Evolutionary conservation across 1,140 invertebrate species (phyloP), one percentile per base, ranked within the genome.

Genomic region (Dysdera silvatica): DNA sequence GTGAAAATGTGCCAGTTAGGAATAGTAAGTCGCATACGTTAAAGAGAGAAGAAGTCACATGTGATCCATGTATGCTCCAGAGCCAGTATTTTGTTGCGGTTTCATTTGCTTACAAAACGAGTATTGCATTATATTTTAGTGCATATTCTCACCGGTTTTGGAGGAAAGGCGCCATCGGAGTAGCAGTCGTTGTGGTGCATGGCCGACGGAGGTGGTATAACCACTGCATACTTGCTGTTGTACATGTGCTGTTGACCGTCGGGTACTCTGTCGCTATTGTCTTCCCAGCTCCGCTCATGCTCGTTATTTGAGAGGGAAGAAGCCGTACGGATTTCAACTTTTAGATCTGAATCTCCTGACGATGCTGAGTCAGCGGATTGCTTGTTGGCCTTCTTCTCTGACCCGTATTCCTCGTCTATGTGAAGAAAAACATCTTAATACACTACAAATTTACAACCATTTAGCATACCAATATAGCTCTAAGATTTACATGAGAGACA

Each of bases 141-240:
- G n/a, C n/a, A n/a, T n/a, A 37, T 55, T 57, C 71, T 73, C 66
- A 74, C 72, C 47, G 77, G 77, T 76, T 87, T 85, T 51, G 86
- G 86, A 59, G 86, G 84, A 87, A 88, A 64, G 83, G 82, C 71
- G 8, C 87, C 84, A 71, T 91, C 89, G 32, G 85, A 84, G 74
- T 91, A 94, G n/a, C n/a, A n/a, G 73, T 95, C 89, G 35, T 87
- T 86, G 43, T 52, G 61, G 49, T 61, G n/a, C n/a, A n/a, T n/a
- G n/a, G n/a, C n/a, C n/a, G n/a, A n/a, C n/a, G n/a, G n/a, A n/a
- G n/a, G n/a, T n/a, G n/a, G n/a, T n/a, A n/a, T n/a, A n/a, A n/a
- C n/a, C n/a, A n/a, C n/a, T n/a, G n/a, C n/a, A n/a, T n/a, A n/a
- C 31, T 88, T 91, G 76, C 91, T 93, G 73, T 89, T 80, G 75